phyloP scores from a whole-genome alignment of 2,113 vertebrate genomes.

The Strigops habroptila region DNA sequence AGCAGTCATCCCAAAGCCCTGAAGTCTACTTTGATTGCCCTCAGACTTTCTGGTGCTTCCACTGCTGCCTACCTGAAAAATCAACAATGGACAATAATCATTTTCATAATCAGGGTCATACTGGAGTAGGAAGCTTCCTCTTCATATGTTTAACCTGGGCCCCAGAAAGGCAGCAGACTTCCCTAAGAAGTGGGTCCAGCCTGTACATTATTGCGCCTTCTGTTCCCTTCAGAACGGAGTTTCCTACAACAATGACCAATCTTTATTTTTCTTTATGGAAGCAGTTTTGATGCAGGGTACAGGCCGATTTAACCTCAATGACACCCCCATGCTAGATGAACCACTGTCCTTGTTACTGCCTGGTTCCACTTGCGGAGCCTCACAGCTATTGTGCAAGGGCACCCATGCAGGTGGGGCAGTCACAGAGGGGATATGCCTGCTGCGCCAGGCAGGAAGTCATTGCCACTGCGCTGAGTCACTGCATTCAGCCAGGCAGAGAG shows the following conservation, averaged over 20 bases:
- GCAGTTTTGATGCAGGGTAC: fast-evolving
- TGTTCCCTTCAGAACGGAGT: background rate
- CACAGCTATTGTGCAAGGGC: background rate
- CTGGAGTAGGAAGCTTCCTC: background rate
- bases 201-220: background rate
- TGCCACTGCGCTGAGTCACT: background rate
- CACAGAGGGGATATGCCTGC: background rate
- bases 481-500: background rate
- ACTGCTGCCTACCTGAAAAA: background rate
- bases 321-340: background rate
- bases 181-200: background rate
- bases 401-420: background rate
- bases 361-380: background rate
- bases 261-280: background rate
- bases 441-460: fast-evolving
- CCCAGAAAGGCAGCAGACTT: background rate
- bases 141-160: background rate
- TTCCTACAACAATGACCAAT: background rate
- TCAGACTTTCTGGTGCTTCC: background rate
- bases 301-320: background rate
- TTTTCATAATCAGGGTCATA: background rate
- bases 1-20: background rate
- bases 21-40: background rate
- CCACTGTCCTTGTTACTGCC: fast-evolving
- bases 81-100: background rate